These are phyloP conservation scores for Mimumesa dahlbomi DNA, from an alignment of 2,888 invertebrate genomes.

Conservation along the genomic window DNA sequence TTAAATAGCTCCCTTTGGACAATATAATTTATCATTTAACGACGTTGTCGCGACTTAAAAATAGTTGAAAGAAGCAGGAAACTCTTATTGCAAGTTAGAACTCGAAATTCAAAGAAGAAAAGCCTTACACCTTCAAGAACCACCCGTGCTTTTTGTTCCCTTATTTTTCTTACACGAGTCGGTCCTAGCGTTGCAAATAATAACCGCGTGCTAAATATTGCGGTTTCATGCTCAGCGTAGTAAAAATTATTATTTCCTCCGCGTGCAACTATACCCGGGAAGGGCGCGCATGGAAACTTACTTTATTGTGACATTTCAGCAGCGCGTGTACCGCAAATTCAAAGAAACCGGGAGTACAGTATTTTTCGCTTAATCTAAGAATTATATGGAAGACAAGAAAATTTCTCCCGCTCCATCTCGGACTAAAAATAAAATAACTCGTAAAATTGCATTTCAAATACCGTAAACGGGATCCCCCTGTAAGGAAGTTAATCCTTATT, in stretches of 20 bases:
- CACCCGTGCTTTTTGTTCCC: not conserved
- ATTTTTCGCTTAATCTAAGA: not conserved
- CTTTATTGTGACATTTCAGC: slow-evolving; percentile 1
- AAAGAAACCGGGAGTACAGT: not conserved
- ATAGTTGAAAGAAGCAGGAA: not conserved
- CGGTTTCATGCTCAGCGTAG: not conserved
- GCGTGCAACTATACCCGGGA: not conserved
- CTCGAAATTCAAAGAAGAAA: not conserved
- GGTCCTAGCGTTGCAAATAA: not conserved
- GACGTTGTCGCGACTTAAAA: not conserved
- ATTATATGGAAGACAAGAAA: too few species aligned
- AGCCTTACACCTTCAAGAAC: not conserved
- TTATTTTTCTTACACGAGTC: not conserved
- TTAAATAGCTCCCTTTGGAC: too few species aligned
- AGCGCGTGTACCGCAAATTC: not conserved
- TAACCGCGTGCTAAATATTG: slow-evolving; percentile 10
- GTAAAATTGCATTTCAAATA: too few species aligned
- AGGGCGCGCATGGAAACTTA: not conserved
- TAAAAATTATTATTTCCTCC: slow-evolving; percentile 21
- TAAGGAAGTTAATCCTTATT: too few species aligned
- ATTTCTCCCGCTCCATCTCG: too few species aligned
- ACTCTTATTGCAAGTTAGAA: not conserved
- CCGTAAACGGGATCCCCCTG: too few species aligned
- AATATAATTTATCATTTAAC: not conserved
- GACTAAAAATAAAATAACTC: too few species aligned